A percentile compares a stretch with the other conserved stretches of the same genome.
Conservation (phyloP, 1,140 invertebrate species). For the Penaeus chinensis region DNA sequence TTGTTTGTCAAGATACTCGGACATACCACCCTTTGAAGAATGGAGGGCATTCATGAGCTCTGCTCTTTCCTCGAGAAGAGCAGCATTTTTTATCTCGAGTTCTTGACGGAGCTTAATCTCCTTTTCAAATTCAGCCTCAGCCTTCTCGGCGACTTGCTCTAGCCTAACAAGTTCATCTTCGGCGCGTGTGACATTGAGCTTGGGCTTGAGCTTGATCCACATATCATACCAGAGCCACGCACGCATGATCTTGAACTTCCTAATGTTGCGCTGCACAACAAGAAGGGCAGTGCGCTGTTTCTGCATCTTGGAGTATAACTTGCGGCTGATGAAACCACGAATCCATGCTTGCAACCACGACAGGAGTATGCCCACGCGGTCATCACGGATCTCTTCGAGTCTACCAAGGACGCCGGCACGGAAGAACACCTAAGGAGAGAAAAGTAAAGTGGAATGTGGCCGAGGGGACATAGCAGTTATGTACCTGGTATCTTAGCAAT, state of each 20-base stretch:
- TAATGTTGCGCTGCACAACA: conserved; percentile 98
- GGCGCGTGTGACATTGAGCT: conserved; percentile 96
- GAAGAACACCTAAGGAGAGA: conserved; percentile 69
- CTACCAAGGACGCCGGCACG: conserved; percentile 42
- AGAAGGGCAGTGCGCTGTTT: conserved; percentile 95
- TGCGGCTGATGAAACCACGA: conserved; percentile 83
- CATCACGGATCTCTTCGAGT: conserved; percentile 42
- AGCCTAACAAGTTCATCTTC: conserved; percentile 89
- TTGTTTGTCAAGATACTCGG: conserved; percentile 73
- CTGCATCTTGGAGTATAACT: conserved; percentile 96
- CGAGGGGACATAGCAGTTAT: too few species aligned
- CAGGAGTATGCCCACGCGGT: conserved; percentile 92
- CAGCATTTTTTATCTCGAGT: conserved; percentile 73
- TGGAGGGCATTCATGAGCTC: conserved; percentile 74
- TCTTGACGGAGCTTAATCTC: conserved; percentile 74
- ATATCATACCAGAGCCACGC: conserved; percentile 99
- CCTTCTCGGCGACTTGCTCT: conserved; percentile 86
- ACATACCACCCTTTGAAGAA: conserved; percentile 69
- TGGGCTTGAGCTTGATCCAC: conserved; percentile 98
- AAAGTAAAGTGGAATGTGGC: too few species aligned
- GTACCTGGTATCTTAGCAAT: too few species aligned
- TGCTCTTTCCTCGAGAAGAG: conserved; percentile 70
- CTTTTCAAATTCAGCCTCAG: conserved; percentile 79
- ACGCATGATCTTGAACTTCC: conserved; percentile 96
- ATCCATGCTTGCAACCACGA: conserved; percentile 98